Conservation (phyloP, 2,113 vertebrate species). For the Onychorhynchus coronatus region DNA sequence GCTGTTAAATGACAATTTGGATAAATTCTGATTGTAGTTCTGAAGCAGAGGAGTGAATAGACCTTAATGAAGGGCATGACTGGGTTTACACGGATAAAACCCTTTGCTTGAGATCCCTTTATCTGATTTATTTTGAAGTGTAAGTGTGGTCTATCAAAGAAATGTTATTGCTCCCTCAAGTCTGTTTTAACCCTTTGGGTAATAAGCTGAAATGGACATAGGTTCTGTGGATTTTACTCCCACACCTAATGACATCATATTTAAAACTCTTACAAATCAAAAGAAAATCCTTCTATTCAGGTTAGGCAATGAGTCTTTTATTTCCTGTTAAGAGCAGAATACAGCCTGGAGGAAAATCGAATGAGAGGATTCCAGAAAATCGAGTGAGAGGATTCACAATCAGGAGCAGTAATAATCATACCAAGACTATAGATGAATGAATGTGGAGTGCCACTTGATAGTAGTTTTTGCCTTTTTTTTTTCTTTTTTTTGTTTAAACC, state of each 20-base stretch:
- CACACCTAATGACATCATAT: background rate
- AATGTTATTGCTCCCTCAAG: background rate
- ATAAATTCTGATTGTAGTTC: background rate
- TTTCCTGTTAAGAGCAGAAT: background rate
- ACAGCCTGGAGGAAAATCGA: background rate
- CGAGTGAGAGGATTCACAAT: background rate
- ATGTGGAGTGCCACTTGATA: background rate
- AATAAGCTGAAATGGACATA: background rate
- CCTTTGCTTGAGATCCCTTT: background rate
- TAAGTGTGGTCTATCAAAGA: background rate
- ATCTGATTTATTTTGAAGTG: background rate
- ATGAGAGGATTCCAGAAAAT: background rate
- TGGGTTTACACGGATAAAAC: background rate
- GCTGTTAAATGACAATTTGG: background rate
- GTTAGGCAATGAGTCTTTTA: background rate
- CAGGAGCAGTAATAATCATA: background rate
- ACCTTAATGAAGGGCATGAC: background rate
- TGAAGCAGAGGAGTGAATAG: background rate
- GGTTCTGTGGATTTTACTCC: background rate
- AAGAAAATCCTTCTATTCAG: background rate
- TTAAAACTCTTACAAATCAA: background rate
- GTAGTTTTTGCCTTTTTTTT: background rate
- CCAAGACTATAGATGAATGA: background rate
- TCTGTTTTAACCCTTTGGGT: background rate
- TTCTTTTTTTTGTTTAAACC: background rate